Conservation (phyloP, 2,888 invertebrate species). For the Perdita meconis region DNA sequence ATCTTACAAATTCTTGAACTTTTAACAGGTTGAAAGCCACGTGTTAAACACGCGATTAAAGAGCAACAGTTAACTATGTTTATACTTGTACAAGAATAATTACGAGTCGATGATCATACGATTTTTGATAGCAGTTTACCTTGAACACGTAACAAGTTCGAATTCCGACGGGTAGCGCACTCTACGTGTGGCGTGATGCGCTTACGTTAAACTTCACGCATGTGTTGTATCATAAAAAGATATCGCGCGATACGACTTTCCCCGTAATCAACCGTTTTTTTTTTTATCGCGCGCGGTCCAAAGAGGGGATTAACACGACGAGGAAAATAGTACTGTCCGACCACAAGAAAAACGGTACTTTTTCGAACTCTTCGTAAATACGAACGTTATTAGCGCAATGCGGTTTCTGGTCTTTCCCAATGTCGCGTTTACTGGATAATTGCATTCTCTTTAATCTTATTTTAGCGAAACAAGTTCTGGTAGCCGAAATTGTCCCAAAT, state of each 20-base stretch:
- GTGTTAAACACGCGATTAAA: not conserved
- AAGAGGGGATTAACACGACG: constrained; percentile 1
- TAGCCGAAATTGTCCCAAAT: no score
- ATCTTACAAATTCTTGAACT: not conserved
- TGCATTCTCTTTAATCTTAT: no score
- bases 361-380: no score
- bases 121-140: constrained; percentile 3
- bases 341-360: not conserved
- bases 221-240: not conserved
- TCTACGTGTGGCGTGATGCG: constrained; percentile 9
- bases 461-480: no score
- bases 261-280: not conserved
- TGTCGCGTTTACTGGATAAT: no score
- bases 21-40: not conserved
- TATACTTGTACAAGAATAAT: no score
- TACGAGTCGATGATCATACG: not conserved
- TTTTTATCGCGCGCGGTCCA: not conserved
- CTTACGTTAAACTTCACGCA: not conserved
- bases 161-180: constrained; percentile 19
- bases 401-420: no score
- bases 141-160: constrained; percentile 1
- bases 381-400: no score
- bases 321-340: constrained; percentile 7
- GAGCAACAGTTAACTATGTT: not conserved
- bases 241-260: constrained; percentile 5